These are phyloP conservation scores for Lota lota DNA, from an alignment of 2,113 vertebrate species.

Conservation along the genomic window DNA sequence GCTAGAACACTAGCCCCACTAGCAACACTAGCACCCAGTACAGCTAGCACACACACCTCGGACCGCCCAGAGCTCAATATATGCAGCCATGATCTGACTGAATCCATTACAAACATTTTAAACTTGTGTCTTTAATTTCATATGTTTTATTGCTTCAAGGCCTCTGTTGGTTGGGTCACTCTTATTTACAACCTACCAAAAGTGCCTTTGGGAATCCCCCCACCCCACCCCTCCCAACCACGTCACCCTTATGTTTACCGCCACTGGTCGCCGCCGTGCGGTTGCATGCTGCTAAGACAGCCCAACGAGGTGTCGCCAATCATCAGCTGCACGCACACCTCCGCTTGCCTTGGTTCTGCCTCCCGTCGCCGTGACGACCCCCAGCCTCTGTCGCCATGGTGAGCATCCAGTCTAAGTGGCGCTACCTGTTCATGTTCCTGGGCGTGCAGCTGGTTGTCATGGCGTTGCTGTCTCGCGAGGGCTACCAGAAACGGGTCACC, in stretches of 20 bases:
- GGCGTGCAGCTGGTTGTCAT: constrained; percentile 79
- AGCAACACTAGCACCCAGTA: constrained; percentile 7
- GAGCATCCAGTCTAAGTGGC: constrained; percentile 72
- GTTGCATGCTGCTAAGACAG: too few species aligned
- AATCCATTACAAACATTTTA: constrained; percentile 7
- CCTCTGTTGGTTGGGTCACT: constrained; percentile 11
- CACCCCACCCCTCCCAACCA: background rate
- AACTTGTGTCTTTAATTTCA: background rate
- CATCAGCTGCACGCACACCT: background rate
- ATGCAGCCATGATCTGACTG: constrained; percentile 31
- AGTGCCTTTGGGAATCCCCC: constrained; percentile 56
- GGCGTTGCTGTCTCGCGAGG: constrained; percentile 75
- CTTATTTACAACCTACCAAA: constrained; percentile 22
- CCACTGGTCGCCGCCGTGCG: too few species aligned
- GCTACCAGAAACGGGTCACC: constrained; percentile 69
- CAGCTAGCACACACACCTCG: constrained; percentile 38
- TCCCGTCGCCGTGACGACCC: constrained; percentile 6
- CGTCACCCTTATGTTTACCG: background rate
- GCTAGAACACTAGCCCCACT: background rate
- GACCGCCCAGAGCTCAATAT: constrained; percentile 22
- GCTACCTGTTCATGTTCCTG: constrained; percentile 74
- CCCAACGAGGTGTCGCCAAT: too few species aligned
- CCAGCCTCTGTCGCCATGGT: constrained; percentile 35
- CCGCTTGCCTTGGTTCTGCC: background rate
- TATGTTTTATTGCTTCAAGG: constrained; percentile 9